Conservation (phyloP, 2,113 vertebrate species). For the Anoura caudifer region DNA sequence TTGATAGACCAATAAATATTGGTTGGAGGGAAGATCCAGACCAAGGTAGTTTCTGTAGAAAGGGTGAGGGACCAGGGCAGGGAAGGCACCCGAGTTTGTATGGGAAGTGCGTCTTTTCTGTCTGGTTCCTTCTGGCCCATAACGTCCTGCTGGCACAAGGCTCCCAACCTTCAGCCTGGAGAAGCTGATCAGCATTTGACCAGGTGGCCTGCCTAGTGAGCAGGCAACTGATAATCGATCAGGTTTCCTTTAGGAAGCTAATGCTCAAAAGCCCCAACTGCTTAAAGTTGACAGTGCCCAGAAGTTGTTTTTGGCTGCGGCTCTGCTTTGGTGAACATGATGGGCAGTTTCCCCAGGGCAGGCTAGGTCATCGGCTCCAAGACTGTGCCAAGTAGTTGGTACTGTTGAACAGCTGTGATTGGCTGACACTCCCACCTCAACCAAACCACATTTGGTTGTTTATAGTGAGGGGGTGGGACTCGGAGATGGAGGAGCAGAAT, state of each 20-base stretch:
- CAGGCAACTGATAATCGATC: not conserved
- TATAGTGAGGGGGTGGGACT: not conserved
- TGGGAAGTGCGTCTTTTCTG: not conserved
- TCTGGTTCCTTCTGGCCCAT: not conserved
- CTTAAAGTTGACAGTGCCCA: not conserved
- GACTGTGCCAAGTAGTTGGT: not conserved
- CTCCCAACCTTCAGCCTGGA: not conserved
- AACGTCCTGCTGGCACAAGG: not conserved
- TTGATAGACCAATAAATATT: constrained; percentile 39
- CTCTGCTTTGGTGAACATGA: not conserved
- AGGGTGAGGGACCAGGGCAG: not conserved
- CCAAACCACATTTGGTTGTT: not conserved
- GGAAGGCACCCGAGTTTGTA: constrained; percentile 12
- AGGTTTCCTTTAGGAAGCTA: not conserved
- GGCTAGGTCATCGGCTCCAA: not conserved
- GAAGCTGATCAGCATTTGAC: not conserved
- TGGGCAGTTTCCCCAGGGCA: not conserved
- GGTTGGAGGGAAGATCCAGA: not conserved
- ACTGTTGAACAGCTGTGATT: not conserved
- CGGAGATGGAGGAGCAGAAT: not conserved
- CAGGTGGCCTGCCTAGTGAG: not conserved
- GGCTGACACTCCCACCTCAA: not conserved
- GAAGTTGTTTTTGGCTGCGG: not conserved
- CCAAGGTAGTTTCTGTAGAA: constrained; percentile 49
- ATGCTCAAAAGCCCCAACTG: no score